Evolutionary conservation across 2,113 vertebrate genomes (phyloP), one percentile per base, ranked within the genome.

Genomic region (Malaclemys terrapin): DNA sequence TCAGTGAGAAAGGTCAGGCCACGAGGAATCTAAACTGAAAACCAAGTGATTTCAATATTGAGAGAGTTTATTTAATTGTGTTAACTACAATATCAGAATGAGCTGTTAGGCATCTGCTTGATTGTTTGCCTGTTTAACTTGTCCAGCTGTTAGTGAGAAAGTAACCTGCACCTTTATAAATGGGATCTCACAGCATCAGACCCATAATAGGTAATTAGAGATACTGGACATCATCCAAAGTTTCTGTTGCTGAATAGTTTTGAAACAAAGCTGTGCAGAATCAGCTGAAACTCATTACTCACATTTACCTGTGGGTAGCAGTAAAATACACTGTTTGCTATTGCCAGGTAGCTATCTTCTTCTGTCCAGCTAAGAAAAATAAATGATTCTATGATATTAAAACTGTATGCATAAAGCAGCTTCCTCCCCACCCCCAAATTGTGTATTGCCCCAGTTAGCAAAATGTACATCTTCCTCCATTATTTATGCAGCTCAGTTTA

Each of bases 301-400:
- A 62, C 56, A 95, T 91, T 93, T 91, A 95, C 95, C 96, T 97
- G 95, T 97, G 95, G 97, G 93, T 96, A 97, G 95, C 94, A 97
- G 96, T 95, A 95, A 76, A 96, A 93, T 91, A 94, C 94, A 82
- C 84, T 47, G 27, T 97, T 95, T 95, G 87, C 80, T 50, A 65
- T 94, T 91, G 13, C 82, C 89, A 83, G 42, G n/a, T 84, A 57
- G 59, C 89, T 49, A 91, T 52, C 29, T 38, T 89, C 56, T 72
- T 72, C 59, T 49, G 38, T 90, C 59, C 54, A 75, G 82, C 85
- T 88, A 69, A 65, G 80, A 92, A 91, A 96, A 93, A 88, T 35
- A 31, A 10, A 24, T 1, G 3, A 52, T 81, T 29, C 38, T 12
- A 20, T 1, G 4, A 49, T 79, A 89, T 35, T 93, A 94, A 87